Conservation (phyloP, 2,113 vertebrate genomes). For the Onychostruthus taczanowskii region DNA sequence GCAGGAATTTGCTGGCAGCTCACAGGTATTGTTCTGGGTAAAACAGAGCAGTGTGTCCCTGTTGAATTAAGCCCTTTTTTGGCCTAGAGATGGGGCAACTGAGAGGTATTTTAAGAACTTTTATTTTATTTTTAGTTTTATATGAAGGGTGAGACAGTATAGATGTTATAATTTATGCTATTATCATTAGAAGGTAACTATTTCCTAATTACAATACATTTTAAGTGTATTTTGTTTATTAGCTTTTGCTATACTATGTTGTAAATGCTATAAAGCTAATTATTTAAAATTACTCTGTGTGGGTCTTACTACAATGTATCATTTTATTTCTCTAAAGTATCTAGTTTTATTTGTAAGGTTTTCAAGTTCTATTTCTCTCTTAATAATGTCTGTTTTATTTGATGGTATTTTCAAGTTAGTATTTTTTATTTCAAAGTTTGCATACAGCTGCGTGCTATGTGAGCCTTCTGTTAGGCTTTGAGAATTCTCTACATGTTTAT, state of each 20-base stretch:
- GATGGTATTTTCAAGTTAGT: background rate
- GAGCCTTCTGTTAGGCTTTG: background rate
- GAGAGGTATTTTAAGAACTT: background rate
- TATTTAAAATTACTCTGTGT: background rate
- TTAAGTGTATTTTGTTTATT: background rate
- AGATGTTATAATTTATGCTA: no score
- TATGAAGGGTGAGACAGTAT: background rate
- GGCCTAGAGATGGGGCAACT: background rate
- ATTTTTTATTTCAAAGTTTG: background rate
- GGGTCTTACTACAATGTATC: background rate
- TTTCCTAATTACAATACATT: background rate
- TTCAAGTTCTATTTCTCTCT: background rate
- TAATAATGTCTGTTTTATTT: background rate
- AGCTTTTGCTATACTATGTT: background rate
- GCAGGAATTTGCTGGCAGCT: background rate
- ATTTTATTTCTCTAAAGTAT: background rate
- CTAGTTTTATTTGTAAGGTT: background rate
- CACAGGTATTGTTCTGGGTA: background rate
- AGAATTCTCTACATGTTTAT: background rate
- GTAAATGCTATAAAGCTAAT: background rate
- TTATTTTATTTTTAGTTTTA: background rate
- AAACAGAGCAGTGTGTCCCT: background rate
- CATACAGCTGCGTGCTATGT: background rate
- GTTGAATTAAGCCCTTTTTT: background rate
- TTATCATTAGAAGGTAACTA: background rate